Evolutionary conservation across 1,140 invertebrate species (phyloP).

Genomic region (Eriosoma lanigerum): DNA sequence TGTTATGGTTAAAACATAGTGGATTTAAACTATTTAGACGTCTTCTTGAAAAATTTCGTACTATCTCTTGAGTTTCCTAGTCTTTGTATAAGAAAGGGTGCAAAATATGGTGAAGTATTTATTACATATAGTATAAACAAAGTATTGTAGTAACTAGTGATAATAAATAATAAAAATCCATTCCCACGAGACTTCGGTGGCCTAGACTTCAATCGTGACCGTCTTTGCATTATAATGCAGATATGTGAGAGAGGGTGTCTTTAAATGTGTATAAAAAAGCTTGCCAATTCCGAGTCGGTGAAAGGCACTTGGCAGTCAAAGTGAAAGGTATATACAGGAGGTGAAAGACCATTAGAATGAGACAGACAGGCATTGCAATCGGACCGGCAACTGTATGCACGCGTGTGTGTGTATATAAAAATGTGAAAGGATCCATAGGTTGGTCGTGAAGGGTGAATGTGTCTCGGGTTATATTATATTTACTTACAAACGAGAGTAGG

Average conservation of each 20-base stretch:
- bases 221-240: background rate
- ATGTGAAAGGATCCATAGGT: conserved; percentile 45
- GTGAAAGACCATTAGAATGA: conserved; percentile 47
- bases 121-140: too few species aligned
- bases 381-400: conserved; percentile 5
- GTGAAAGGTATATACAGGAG: conserved; percentile 15
- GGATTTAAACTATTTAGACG: too few species aligned
- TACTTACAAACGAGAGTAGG: conserved; percentile 13
- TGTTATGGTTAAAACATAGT: too few species aligned
- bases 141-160: background rate
- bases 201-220: conserved; percentile 41
- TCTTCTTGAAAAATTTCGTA: too few species aligned
- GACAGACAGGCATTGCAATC: conserved; percentile 40
- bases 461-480: conserved; percentile 14
- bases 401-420: background rate
- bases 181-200: conserved; percentile 34
- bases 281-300: conserved; percentile 37
- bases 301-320: conserved; percentile 37
- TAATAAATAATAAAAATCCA: conserved; percentile 27
- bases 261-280: conserved; percentile 23
- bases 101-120: background rate
- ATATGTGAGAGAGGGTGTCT: conserved; percentile 33
- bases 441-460: conserved; percentile 47
- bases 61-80: background rate
- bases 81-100: background rate